Percentiles rank a stretch among this genome's conserved stretches.
phyloP scores from a whole-genome alignment of 2,797 vertebrate genomes.

The Sebastes paucispinis region DNA sequence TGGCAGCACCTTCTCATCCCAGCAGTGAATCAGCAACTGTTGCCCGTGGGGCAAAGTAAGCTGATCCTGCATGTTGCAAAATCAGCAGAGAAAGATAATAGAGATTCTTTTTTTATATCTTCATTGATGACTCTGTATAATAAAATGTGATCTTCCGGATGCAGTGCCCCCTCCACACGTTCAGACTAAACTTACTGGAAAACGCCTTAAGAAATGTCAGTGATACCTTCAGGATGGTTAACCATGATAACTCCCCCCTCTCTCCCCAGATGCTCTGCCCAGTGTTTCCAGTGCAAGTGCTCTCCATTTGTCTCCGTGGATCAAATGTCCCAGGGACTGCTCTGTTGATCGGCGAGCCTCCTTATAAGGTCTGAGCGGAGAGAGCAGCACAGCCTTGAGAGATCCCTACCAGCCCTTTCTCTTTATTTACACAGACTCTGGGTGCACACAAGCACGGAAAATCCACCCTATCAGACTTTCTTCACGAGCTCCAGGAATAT shows the following conservation, averaged over 20 bases:
- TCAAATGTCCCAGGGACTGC: slow-evolving; percentile 74
- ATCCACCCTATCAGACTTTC: slow-evolving; percentile 49
- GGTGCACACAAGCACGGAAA: slow-evolving; percentile 69
- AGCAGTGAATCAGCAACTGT: slow-evolving; percentile 53
- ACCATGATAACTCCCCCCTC: slow-evolving; percentile 40
- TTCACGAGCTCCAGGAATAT: slow-evolving; percentile 42
- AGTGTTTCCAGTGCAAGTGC: slow-evolving; percentile 74
- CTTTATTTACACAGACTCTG: slow-evolving; percentile 75
- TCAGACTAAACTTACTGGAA: slow-evolving; percentile 30
- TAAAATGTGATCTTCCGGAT: background rate
- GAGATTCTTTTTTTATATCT: background rate
- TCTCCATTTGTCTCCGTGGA: slow-evolving; percentile 80
- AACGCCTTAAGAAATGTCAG: slow-evolving; percentile 34
- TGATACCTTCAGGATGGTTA: slow-evolving; percentile 53
- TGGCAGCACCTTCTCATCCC: slow-evolving; percentile 43
- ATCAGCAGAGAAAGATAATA: background rate
- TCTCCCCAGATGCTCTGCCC: slow-evolving; percentile 43
- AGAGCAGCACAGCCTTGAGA: slow-evolving; percentile 70
- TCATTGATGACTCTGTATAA: background rate
- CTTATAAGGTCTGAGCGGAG: slow-evolving; percentile 80
- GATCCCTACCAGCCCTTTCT: slow-evolving; percentile 69
- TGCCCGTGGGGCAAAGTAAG: slow-evolving; percentile 39
- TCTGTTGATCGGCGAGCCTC: slow-evolving; percentile 74
- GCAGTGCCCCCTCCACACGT: slow-evolving; percentile 1
- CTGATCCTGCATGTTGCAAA: slow-evolving; percentile 27